Conservation (phyloP, 2,113 vertebrate species). For the Globicephala melas region DNA sequence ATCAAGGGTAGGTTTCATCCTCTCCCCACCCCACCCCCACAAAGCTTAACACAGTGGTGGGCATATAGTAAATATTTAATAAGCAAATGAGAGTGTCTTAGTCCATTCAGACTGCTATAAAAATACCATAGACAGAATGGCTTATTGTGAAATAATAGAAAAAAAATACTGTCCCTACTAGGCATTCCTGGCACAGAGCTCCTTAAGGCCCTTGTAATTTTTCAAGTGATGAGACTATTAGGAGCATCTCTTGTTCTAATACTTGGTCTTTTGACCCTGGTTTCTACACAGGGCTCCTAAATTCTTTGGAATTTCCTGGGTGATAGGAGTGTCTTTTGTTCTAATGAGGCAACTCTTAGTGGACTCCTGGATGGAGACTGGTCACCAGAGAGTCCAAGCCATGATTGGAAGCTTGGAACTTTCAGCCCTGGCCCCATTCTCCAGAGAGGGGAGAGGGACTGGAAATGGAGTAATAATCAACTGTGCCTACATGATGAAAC, state of each 20-base stretch:
- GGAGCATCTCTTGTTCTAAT: neutral
- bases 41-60: neutral
- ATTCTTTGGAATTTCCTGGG: neutral
- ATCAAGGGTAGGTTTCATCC: neutral
- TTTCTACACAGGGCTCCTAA: neutral
- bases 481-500: neutral
- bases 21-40: too few species aligned
- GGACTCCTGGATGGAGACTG: neutral
- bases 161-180: neutral
- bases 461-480: neutral
- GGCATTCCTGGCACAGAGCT: neutral
- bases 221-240: neutral
- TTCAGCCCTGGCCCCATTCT: neutral
- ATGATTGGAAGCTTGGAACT: neutral
- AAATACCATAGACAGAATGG: neutral
- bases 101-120: neutral
- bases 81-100: neutral
- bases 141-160: neutral
- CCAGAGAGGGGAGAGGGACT: neutral
- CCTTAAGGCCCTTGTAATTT: neutral
- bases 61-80: neutral
- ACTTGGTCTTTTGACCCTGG: neutral
- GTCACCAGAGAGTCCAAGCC: neutral
- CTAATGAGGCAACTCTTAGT: neutral
- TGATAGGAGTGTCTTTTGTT: neutral